Evolutionary conservation across 2,113 vertebrate genomes (phyloP), one percentile per base, ranked within the genome.

Genomic region (Dicentrarchus labrax): DNA sequence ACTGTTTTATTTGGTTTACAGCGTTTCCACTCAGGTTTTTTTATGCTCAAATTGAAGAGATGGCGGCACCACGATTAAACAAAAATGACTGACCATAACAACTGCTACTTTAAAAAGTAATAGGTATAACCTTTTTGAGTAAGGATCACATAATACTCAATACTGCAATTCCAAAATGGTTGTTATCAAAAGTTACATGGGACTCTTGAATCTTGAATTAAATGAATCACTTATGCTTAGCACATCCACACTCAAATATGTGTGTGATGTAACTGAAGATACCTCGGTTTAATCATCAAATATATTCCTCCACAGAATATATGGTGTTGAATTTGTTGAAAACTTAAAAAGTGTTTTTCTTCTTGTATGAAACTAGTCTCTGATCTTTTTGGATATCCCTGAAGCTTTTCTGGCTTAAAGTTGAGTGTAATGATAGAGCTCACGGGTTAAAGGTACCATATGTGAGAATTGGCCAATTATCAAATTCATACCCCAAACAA

Each of bases 301-400:
- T 24, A 53, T 48, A 3, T 30, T 15, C 30, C 36, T 64, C 2
- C 10, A 50, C 38, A 66, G 30, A 48, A n/a, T 48, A 43, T 45
- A 10, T 57, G 62, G 7, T 53, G 36, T 12, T 54, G 3, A 61
- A 68, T 36, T 17, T 30, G 10, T 51, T 45, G 5, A 38, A 69
- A 70, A 48, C n/a, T 54, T 15, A 36, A 50, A 24, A 13, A 47
- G 12, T 12, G 10, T 67, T 47, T 60, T 71, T 65, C 22, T 50
- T 43, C 21, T 50, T 64, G 17, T 12, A 15, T 80, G 38, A 79
- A 72, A 66, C 53, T 48, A 45, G 16, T 54, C 16, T 80, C 66
- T 80, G 65, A 71, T 80, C 45, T 83, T 45, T 65, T 39, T 13
- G 2, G 17, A 67, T 16, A 17, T 19, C 50, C 60, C 53, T 38